Percentiles rank a stretch among this genome's conserved stretches.
phyloP scores from a whole-genome alignment of 2,797 vertebrate species.

The Dallia pectoralis region DNA sequence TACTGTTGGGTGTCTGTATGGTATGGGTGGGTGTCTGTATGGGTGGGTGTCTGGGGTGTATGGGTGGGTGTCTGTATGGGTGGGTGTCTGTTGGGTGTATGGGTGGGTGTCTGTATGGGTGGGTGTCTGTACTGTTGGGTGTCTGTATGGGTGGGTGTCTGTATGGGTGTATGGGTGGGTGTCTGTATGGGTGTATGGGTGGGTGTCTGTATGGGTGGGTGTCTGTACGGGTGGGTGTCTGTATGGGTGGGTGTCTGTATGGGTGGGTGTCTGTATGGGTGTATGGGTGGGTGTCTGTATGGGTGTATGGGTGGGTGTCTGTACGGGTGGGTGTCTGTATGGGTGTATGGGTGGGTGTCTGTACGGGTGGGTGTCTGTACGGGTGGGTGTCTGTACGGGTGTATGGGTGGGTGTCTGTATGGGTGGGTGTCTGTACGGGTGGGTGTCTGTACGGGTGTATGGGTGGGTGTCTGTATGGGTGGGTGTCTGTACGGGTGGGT shows the following conservation, averaged over 20 bases:
- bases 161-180: conserved; percentile 16
- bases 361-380: conserved; percentile 14
- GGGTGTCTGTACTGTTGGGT: not conserved
- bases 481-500: conserved; percentile 7
- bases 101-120: conserved; percentile 15
- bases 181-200: not conserved
- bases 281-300: conserved; percentile 15
- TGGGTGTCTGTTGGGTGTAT: not conserved
- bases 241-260: not conserved
- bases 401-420: not conserved
- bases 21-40: too few species aligned
- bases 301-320: too few species aligned
- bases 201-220: not conserved
- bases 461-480: conserved; percentile 8
- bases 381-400: not conserved
- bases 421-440: conserved; percentile 13
- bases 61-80: not conserved
- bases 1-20: too few species aligned
- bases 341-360: not conserved
- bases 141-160: not conserved
- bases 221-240: conserved; percentile 18
- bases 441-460: not conserved
- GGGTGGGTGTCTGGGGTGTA: conserved; percentile 14
- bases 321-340: not conserved
- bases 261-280: not conserved